Base-by-base conservation (phyloP, 2,888 invertebrate species). In the Cryptus viduatorius region DNA sequence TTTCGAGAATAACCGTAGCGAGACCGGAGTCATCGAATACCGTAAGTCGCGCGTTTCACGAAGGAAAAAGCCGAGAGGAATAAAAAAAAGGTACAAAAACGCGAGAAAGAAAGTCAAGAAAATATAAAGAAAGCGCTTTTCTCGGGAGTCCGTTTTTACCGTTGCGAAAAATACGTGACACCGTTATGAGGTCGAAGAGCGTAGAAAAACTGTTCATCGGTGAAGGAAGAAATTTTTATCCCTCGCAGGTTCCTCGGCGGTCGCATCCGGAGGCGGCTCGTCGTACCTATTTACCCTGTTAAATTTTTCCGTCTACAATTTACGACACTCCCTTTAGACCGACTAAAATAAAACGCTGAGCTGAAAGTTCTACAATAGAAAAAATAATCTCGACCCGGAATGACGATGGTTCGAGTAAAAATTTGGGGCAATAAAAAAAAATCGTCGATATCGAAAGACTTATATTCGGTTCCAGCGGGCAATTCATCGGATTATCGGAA, bases 141-240 rank as follows among this genome's bases (percentile, higher is more conserved):
- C 24, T 10, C 53, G 19, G 3, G 56, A 56, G 56, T 69, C 24
- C 53, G 68, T 53, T 82, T 84, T 85, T 85, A 85, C 82, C 79
- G 82, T 71, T 85, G 82, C 84, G 61, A 82, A 82, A 82, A 82
- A 77, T 61, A 71, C 78, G 48, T 46, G 69, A 44, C 68, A 87
- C 87, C 85, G 88, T 90, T 89, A 87, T 80, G 86, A 86, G 83
- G 72, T 73, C 29, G 67, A 31, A 76, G 73, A 59, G 77, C 68
- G 61, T 56, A 61, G 61, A 78, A 85, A 78, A 81, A 73, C 37
- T 48, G 67, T 78, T 46, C 78, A 64, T 65, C 68, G 69, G 12
- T 50, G n/a, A 46, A 75, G 81, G 59, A 50, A 77, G 71, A 71
- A 75, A 80, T 79, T 78, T 87, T 81, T 83, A 86, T 84, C 78